Conservation (phyloP, 2,888 invertebrate species). For the Heliothis peltigera region DNA sequence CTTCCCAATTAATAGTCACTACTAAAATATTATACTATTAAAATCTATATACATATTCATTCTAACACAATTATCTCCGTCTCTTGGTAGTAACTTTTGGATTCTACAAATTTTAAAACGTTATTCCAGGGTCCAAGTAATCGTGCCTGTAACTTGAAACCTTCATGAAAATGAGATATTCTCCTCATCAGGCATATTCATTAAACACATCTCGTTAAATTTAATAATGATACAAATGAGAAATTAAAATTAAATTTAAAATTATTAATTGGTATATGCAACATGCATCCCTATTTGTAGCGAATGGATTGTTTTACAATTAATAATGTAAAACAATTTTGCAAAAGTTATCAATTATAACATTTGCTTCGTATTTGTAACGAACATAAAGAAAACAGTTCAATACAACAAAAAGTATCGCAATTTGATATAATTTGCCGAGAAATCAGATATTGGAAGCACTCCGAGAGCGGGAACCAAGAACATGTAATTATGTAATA, state of each 20-base stretch:
- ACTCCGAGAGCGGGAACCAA: constrained; percentile 55
- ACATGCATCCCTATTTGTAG: constrained; percentile 26
- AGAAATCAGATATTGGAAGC: constrained; percentile 38
- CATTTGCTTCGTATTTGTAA: no score
- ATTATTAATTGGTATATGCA: constrained; percentile 15
- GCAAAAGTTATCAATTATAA: constrained; percentile 4
- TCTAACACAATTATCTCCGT: no score
- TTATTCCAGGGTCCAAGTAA: constrained; percentile 11
- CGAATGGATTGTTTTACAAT: constrained; percentile 22
- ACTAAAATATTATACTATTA: no score
- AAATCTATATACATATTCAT: no score
- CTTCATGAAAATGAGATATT: constrained; percentile 21
- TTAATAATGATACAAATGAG: constrained; percentile 33
- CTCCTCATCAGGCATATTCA: constrained; percentile 39
- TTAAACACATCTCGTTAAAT: constrained; percentile 31
- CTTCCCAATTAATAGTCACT: no score
- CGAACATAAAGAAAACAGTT: constrained; percentile 1
- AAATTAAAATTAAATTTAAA: constrained; percentile 24
- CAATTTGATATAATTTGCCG: constrained; percentile 30
- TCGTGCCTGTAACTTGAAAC: constrained; percentile 3
- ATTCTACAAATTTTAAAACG: no score
- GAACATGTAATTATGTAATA: constrained; percentile 69
- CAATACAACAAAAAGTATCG: constrained; percentile 14
- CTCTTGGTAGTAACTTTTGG: no score
- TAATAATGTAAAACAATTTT: neutral